Evolutionary conservation across 2,888 invertebrate species (phyloP).

Genomic region (Synanthedon vespiformis): DNA sequence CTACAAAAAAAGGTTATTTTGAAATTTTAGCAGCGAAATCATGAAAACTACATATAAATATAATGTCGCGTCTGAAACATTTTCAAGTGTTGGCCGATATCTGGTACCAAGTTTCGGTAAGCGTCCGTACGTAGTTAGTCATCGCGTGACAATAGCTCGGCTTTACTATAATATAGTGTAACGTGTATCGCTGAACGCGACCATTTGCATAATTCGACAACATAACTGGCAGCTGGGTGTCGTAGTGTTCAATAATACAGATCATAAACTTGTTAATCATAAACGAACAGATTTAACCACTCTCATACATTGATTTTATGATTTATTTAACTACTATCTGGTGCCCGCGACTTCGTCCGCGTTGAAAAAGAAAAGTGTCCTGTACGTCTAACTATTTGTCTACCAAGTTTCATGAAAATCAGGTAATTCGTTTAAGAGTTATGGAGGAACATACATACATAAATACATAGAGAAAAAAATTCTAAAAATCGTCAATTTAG

Average conservation of each 20-base stretch:
- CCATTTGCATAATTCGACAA: conserved; percentile 42
- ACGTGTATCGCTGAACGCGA: conserved; percentile 2
- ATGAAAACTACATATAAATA: too few species aligned
- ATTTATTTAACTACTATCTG: too few species aligned
- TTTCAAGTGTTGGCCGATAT: conserved; percentile 18
- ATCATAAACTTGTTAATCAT: neutral
- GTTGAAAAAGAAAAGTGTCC: too few species aligned
- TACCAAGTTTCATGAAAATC: too few species aligned
- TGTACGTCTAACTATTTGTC: too few species aligned
- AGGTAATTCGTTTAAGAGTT: too few species aligned
- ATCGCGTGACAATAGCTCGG: conserved; percentile 27
- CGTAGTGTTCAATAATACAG: conserved; percentile 4
- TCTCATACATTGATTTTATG: conserved; percentile 3
- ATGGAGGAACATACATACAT: too few species aligned
- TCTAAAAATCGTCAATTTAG: too few species aligned
- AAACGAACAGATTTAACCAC: conserved; percentile 15
- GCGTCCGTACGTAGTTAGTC: conserved; percentile 28
- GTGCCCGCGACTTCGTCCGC: too few species aligned
- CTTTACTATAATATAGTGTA: conserved; percentile 9
- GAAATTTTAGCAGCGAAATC: too few species aligned
- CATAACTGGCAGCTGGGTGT: conserved; percentile 10
- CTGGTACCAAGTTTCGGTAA: conserved; percentile 25
- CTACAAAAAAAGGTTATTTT: too few species aligned
- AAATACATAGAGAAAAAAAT: too few species aligned
- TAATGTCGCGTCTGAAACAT: neutral